Evolutionary conservation across 37 sponge, comb jelly and placozoan species (phyloP).

Genomic region (Ianthella basta): DNA sequence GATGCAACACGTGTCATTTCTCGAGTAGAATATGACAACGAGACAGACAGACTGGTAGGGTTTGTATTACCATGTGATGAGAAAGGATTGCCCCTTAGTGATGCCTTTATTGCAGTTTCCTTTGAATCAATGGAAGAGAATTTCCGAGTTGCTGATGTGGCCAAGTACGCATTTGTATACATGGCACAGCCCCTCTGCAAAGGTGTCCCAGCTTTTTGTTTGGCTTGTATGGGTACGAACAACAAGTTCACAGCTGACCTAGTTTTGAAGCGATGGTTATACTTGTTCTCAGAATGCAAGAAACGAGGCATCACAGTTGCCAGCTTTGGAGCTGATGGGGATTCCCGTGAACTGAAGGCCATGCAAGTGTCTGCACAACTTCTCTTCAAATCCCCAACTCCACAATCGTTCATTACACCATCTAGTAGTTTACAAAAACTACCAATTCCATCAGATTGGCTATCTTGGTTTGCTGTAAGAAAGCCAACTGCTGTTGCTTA

Average conservation of each 20-base stretch:
- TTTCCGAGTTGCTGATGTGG: background rate
- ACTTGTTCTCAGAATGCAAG: constrained; percentile 18
- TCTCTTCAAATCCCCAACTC: too few species aligned
- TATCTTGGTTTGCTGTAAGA: constrained; percentile 32
- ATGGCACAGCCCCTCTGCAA: constrained; percentile 40
- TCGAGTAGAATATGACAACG: constrained; percentile 22
- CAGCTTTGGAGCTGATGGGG: constrained; percentile 45
- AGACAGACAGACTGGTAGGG: constrained; percentile 38
- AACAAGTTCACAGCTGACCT: constrained; percentile 29
- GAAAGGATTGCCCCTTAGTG: constrained; percentile 19
- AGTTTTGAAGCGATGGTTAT: constrained; percentile 29
- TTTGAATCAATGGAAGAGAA: constrained; percentile 29
- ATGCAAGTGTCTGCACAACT: constrained; percentile 29
- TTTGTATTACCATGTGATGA: constrained; percentile 35
- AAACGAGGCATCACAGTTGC: constrained; percentile 14
- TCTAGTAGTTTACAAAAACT: background rate
- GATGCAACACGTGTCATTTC: constrained; percentile 40
- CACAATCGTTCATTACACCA: background rate
- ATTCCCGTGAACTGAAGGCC: constrained; percentile 24
- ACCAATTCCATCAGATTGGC: constrained; percentile 44
- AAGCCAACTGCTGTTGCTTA: constrained; percentile 42
- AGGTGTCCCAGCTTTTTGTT: constrained; percentile 22
- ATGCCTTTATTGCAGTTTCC: constrained; percentile 18
- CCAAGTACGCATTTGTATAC: constrained; percentile 46
- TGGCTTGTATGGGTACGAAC: constrained; percentile 42